These are phyloP conservation scores for Acanthopagrus latus DNA, from an alignment of 2,797 vertebrate genomes.

Conservation along the genomic window DNA sequence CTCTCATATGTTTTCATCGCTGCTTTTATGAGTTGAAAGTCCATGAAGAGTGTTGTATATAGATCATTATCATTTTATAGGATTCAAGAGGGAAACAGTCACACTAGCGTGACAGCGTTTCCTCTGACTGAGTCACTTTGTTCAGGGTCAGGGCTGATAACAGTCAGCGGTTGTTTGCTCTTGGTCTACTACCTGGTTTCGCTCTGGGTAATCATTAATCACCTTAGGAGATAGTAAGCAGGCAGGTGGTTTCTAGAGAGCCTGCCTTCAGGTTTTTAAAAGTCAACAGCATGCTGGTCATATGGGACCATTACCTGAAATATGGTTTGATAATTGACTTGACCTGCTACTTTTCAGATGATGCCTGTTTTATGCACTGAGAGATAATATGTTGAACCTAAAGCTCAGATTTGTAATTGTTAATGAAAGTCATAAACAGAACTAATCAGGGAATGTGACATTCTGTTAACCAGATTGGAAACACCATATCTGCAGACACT, in stretches of 20 bases:
- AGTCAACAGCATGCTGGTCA: conserved; percentile 39
- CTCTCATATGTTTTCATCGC: conserved; percentile 34
- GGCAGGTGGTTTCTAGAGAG: conserved; percentile 70
- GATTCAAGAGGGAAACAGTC: conserved; percentile 16
- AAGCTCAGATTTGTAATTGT: neutral
- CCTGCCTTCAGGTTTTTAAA: conserved; percentile 48
- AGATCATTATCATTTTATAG: conserved; percentile 30
- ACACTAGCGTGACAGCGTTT: conserved; percentile 13
- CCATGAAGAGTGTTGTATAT: conserved; percentile 33
- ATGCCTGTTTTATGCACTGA: conserved; percentile 11
- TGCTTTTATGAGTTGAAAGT: conserved; percentile 58
- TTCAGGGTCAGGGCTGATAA: conserved; percentile 77
- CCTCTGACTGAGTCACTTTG: conserved; percentile 61
- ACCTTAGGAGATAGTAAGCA: conserved; percentile 55
- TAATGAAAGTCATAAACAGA: neutral
- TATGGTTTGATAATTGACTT: conserved; percentile 53
- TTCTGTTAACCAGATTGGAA: neutral
- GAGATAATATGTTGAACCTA: neutral
- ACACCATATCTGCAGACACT: neutral
- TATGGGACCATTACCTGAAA: conserved; percentile 16
- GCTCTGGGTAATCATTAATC: conserved; percentile 86
- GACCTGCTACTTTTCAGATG: conserved; percentile 43
- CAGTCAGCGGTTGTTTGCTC: conserved; percentile 71
- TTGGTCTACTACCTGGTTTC: conserved; percentile 82
- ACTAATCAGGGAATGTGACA: neutral